phyloP scores from a whole-genome alignment of 2,797 vertebrate species.

The Sylvia borin region DNA sequence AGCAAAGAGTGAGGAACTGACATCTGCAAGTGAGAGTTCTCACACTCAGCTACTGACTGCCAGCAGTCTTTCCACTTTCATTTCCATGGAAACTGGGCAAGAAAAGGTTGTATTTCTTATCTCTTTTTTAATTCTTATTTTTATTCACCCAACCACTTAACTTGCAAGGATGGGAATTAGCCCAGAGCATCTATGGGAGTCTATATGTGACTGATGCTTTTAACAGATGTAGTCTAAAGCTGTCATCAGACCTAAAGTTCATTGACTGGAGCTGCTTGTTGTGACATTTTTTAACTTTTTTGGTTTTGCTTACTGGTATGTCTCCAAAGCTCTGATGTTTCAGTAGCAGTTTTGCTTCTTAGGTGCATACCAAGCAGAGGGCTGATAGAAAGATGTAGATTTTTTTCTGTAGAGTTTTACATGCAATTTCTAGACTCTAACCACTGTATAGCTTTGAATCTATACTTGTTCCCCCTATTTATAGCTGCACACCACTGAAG shows the following conservation, averaged over 20 bases:
- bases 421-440: neutral
- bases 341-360: neutral
- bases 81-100: constrained; percentile 71
- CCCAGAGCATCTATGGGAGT: neutral
- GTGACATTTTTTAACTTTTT: neutral
- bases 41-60: constrained; percentile 37
- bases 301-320: neutral
- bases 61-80: constrained; percentile 60
- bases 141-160: neutral
- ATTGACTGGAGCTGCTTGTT: neutral
- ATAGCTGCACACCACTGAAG: neutral
- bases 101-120: neutral
- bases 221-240: neutral
- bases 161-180: neutral
- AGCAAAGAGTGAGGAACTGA: constrained; percentile 46
- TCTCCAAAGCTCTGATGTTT: neutral
- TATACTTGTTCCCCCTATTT: neutral
- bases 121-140: neutral
- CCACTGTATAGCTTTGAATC: neutral
- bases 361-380: neutral
- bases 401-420: neutral
- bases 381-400: neutral
- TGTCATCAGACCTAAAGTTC: neutral
- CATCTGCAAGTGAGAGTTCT: constrained; percentile 60
- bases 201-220: neutral